Percentiles rank a stretch among this genome's conserved stretches.
Evolutionary conservation across 2,888 invertebrate species (phyloP).

Genomic region (Orchesella flavescens): DNA sequence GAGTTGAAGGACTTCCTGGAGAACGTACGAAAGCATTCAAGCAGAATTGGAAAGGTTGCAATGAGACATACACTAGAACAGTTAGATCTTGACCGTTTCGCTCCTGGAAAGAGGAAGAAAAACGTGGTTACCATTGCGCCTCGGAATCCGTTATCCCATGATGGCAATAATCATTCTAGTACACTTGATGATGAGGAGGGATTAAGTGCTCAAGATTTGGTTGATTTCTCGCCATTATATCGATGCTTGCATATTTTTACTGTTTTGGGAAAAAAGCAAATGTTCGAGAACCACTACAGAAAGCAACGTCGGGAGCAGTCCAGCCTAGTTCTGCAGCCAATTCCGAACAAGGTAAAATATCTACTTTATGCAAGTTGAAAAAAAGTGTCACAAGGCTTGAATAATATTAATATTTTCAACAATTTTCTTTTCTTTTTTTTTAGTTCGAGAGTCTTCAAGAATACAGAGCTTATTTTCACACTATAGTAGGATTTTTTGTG

Average conservation of each 20-base stretch:
- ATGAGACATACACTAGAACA: conserved; percentile 89
- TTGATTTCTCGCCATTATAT: no score
- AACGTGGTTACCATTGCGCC: conserved; percentile 76
- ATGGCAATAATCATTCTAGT: conserved; percentile 69
- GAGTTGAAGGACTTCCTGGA: conserved; percentile 98
- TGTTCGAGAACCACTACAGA: conserved; percentile 93
- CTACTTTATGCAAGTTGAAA: conserved; percentile 6
- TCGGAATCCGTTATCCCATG: conserved; percentile 76
- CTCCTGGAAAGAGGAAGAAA: conserved; percentile 77
- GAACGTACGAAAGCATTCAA: conserved; percentile 94
- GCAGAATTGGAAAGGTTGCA: conserved; percentile 96
- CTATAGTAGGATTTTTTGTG: no score
- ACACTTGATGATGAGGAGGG: conserved; percentile 80
- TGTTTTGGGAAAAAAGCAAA: conserved; percentile 92
- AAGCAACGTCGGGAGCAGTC: conserved; percentile 97
- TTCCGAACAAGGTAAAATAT: conserved; percentile 86
- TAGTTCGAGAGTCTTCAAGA: conserved; percentile 91
- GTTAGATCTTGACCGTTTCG: no score
- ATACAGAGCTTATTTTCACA: conserved; percentile 91
- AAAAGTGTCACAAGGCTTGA: no score
- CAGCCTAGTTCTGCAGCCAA: conserved; percentile 90
- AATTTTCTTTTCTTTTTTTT: no score
- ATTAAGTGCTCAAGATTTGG: no score
- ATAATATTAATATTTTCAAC: conserved; percentile 15
- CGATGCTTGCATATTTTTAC: no score